Evolutionary conservation across 2,888 invertebrate genomes (phyloP).

Genomic region (Terebella lapidaria): DNA sequence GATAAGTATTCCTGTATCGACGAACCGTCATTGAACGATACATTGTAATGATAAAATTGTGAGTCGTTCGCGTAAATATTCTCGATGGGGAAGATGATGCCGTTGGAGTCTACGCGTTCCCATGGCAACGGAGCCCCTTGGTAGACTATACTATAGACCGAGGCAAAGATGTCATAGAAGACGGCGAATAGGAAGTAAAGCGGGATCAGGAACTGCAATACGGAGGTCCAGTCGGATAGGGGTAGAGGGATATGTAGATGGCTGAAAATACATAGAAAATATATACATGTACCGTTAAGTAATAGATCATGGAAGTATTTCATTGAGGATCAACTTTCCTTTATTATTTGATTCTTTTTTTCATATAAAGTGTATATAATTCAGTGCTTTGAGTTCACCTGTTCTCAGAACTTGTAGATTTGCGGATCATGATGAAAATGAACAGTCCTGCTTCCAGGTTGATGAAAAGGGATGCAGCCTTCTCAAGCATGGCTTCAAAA

Average conservation of each 20-base stretch:
- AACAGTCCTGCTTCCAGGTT: constrained; percentile 45
- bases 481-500: constrained; percentile 46
- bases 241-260: constrained; percentile 34
- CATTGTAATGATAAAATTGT: no score
- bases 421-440: constrained; percentile 41
- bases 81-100: background rate
- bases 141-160: constrained; percentile 14
- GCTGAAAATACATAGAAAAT: constrained; percentile 24
- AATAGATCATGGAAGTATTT: no score
- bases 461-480: constrained; percentile 42
- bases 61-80: no score
- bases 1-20: no score
- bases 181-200: constrained; percentile 47
- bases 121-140: background rate
- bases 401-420: constrained; percentile 30
- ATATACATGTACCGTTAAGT: background rate
- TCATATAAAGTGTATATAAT: background rate
- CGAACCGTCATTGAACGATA: no score
- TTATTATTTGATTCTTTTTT: background rate
- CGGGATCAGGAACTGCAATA: constrained; percentile 34
- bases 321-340: no score
- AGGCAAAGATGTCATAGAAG: constrained; percentile 33
- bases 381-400: constrained; percentile 25
- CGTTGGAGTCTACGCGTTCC: background rate
- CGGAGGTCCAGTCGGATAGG: constrained; percentile 30